These are phyloP conservation scores for Pomacea maculata DNA, from an alignment of 1,140 invertebrate genomes.

Conservation along the genomic window DNA sequence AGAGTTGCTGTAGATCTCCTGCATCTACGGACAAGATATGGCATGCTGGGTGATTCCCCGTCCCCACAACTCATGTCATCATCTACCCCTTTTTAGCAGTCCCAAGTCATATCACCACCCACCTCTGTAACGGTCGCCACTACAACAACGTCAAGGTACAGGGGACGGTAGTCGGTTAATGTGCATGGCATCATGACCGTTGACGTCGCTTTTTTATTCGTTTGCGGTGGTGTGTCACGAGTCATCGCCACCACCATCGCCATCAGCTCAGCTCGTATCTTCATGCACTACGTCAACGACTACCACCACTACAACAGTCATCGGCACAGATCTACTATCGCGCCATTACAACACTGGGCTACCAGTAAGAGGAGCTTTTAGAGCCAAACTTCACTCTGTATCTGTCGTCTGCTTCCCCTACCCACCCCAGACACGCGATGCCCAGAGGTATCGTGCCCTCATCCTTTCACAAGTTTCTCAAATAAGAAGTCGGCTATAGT, in stretches of 20 bases:
- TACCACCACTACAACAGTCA: not conserved
- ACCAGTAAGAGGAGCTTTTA: not conserved
- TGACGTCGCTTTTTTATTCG: too few species aligned
- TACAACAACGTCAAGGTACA: too few species aligned
- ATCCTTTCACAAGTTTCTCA: not conserved
- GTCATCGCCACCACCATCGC: too few species aligned
- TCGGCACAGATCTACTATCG: not conserved
- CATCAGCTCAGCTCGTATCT: too few species aligned
- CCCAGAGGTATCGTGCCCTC: not conserved
- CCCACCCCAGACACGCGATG: too few species aligned
- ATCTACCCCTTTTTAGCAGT: not conserved
- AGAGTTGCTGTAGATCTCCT: conserved; percentile 9
- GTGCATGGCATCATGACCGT: too few species aligned
- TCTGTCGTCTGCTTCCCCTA: too few species aligned
- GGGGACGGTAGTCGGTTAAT: too few species aligned
- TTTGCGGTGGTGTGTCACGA: too few species aligned
- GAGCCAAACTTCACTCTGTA: too few species aligned
- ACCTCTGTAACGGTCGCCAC: too few species aligned
- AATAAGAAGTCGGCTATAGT: not conserved
- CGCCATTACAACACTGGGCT: not conserved
- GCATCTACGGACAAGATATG: not conserved
- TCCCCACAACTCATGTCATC: not conserved
- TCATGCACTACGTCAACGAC: not conserved
- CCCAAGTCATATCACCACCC: too few species aligned
- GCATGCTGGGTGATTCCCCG: not conserved